Evolutionary conservation across 2,113 vertebrate species (phyloP), one percentile per base, ranked within the genome.

Genomic region (Mugil cephalus): DNA sequence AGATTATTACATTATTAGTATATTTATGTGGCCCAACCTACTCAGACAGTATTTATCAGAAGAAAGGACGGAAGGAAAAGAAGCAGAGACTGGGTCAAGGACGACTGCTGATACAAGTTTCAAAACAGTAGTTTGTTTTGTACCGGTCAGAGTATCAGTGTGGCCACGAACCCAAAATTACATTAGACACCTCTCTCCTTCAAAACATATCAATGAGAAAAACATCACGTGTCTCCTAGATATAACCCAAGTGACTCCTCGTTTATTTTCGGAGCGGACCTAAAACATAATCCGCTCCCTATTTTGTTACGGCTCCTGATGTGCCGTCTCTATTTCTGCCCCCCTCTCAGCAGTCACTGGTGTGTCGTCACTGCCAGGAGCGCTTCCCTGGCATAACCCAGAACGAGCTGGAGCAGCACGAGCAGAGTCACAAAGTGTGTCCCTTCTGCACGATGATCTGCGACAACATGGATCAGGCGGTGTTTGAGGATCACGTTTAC

Each of bases 401-500:
- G 2, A 36, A 48, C 0, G 91, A 94, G 30, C 84, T 94, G 75
- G 80, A 80, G 40, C 79, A 66, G 36, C 94, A 95, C n/a, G 91
- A 94, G 83, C 82, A 80, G 56, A 89, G 82, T 21, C 94, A 95
- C 86, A 61, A 77, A 4, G 73, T 93, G 6, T 95, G 94, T 52
- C 94, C 94, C 4, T 92, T 93, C 87, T 95, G 94, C 77, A 80
- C 82, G 0, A 71, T 92, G 50, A 79, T 93, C 84, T 95, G 91
- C 11, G 93, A 94, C 55, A 4, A 42, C 76, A 87, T 93, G 87
- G 84, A 84, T 34, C 94, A 95, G 86, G 15, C 80, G 0, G 69
- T 69, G 69, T 95, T 90, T 35, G 93, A 94, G 52, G 90, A 92
- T 35, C 94, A 95, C 24, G 94, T 95, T 62, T 94, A 95, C 71